phyloP scores from a whole-genome alignment of 2,797 vertebrate genomes.

The Podarcis siculus region DNA sequence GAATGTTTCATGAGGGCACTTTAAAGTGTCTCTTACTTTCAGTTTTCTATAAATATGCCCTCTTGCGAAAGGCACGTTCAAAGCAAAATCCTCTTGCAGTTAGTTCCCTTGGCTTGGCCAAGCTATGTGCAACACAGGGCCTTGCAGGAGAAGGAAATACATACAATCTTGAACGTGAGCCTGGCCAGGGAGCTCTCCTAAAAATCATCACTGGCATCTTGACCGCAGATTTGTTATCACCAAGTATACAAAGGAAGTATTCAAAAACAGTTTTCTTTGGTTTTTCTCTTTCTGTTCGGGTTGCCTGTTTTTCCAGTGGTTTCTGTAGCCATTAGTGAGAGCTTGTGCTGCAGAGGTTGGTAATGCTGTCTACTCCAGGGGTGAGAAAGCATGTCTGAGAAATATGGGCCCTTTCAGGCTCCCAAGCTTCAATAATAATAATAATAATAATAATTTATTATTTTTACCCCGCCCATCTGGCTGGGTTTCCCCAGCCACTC shows the following conservation, averaged over 20 bases:
- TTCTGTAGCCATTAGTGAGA: neutral
- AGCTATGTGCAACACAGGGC: neutral
- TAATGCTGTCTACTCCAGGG: no score
- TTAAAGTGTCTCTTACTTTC: neutral
- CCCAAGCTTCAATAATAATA: no score
- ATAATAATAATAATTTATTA: no score
- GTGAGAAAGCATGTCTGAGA: no score
- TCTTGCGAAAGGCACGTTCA: neutral
- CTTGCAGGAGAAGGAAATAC: neutral
- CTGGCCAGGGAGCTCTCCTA: neutral
- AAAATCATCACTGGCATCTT: neutral
- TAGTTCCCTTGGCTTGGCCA: neutral
- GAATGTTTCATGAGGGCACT: neutral
- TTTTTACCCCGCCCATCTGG: no score
- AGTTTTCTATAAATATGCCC: neutral
- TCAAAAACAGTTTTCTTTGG: neutral
- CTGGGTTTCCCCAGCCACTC: no score
- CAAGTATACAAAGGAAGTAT: neutral
- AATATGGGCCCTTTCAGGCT: no score
- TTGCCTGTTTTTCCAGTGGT: neutral
- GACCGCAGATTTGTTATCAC: neutral
- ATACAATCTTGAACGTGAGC: neutral
- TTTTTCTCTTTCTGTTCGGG: neutral
- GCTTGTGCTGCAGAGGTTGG: neutral
- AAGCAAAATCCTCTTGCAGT: neutral